A percentile compares a stretch with the other conserved stretches of the same genome.
Conservation (phyloP, 2,888 invertebrate species). For the Stenurella melanura region DNA sequence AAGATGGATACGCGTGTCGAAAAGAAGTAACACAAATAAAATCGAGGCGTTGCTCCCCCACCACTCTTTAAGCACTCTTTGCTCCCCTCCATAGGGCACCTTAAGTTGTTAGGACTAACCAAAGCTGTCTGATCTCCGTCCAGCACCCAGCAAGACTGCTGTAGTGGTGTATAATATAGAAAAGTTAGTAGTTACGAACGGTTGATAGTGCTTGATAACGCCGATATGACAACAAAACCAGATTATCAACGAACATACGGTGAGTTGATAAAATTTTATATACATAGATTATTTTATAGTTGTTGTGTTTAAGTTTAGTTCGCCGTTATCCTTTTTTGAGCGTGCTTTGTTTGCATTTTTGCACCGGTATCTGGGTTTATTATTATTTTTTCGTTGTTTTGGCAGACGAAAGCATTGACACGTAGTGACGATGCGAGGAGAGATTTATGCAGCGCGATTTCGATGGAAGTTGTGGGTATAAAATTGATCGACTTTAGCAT, state of each 20-base stretch:
- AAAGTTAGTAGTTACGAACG: conserved; percentile 51
- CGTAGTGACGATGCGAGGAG: conserved; percentile 18
- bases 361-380: conserved; percentile 31
- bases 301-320: conserved; percentile 56
- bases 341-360: conserved; percentile 41
- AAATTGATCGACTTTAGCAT: not conserved
- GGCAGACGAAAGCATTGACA: conserved; percentile 12
- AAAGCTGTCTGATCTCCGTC: conserved; percentile 51
- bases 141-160: conserved; percentile 46
- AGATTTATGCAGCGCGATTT: not conserved
- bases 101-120: conserved; percentile 50
- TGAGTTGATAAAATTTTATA: conserved; percentile 71
- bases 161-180: conserved; percentile 40
- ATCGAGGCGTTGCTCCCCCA: conserved; percentile 66
- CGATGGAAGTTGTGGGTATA: not conserved
- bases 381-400: conserved; percentile 20
- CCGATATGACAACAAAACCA: conserved; percentile 71
- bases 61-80: conserved; percentile 49
- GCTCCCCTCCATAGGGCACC: conserved; percentile 55
- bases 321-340: conserved; percentile 45
- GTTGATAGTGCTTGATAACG: conserved; percentile 70
- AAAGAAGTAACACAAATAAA: conserved; percentile 57
- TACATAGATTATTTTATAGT: conserved; percentile 70
- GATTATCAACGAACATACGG: conserved; percentile 72
- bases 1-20: conserved; percentile 49